Evolutionary conservation across 1,140 invertebrate species (phyloP).

Genomic region (Campoletis sonorensis): DNA sequence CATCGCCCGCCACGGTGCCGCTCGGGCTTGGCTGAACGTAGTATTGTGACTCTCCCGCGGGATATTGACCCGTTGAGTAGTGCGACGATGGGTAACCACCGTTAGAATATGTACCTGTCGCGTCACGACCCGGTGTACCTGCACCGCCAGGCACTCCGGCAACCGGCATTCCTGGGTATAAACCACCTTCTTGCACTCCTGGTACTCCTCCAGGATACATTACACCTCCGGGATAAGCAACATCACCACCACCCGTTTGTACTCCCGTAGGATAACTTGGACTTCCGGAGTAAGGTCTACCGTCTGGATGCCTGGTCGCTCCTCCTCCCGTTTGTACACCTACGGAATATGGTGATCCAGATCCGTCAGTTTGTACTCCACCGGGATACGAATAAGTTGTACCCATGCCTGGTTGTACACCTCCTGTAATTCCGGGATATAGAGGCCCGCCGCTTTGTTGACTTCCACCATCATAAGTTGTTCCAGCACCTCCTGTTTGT

Average conservation of each 20-base stretch:
- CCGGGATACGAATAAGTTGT: constrained; percentile 49
- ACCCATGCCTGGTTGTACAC: constrained; percentile 27
- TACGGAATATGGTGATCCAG: constrained; percentile 12
- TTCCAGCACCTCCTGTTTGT: constrained; percentile 36
- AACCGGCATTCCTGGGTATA: constrained; percentile 36
- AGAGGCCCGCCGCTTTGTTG: constrained; percentile 36
- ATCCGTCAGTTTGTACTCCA: constrained; percentile 47
- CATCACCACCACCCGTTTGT: constrained; percentile 41
- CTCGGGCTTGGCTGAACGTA: constrained; percentile 48
- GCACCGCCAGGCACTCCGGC: not conserved
- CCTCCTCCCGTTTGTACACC: constrained; percentile 40
- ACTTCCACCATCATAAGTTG: constrained; percentile 46
- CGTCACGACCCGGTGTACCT: constrained; percentile 7
- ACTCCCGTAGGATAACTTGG: constrained; percentile 15
- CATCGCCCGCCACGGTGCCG: constrained; percentile 58
- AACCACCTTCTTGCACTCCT: not conserved
- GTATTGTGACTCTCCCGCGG: constrained; percentile 49
- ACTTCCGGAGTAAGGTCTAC: not conserved
- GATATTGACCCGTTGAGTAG: constrained; percentile 45
- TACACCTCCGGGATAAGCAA: constrained; percentile 34
- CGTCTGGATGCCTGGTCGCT: constrained; percentile 30
- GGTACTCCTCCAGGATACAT: constrained; percentile 13
- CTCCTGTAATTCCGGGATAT: constrained; percentile 43
- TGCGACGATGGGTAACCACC: constrained; percentile 11
- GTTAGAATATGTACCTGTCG: constrained; percentile 35